Conservation (phyloP, 1,140 invertebrate genomes). For the Temnothorax curvispinosus region DNA sequence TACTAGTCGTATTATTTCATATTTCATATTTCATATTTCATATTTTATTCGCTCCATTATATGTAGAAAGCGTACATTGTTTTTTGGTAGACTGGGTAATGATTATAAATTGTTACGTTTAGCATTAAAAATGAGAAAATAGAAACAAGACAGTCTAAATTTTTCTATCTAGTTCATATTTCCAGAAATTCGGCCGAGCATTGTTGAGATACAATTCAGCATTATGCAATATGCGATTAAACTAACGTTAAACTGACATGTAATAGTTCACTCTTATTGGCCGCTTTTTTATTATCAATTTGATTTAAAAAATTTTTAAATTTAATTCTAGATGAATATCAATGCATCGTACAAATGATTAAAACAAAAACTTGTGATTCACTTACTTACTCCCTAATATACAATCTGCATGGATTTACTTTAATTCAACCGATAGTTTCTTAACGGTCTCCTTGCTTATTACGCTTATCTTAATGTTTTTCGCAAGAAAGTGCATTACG, state of each 20-base stretch:
- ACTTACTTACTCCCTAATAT: slow-evolving; percentile 1
- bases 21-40: background rate
- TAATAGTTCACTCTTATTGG: background rate
- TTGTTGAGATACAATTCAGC: background rate
- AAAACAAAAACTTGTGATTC: background rate
- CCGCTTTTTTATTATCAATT: background rate
- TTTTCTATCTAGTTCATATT: background rate
- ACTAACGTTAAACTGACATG: background rate
- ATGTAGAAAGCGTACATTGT: background rate
- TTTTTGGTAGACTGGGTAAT: background rate
- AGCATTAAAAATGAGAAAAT: background rate
- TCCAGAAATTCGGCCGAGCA: background rate
- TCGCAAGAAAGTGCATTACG: background rate
- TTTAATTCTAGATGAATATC: background rate
- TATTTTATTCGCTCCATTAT: background rate
- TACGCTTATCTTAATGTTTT: slow-evolving; percentile 15
- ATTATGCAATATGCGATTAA: background rate
- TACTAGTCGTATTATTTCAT: background rate
- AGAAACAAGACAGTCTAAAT: background rate
- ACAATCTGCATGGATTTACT: background rate
- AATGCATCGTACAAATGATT: background rate
- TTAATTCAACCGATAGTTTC: background rate
- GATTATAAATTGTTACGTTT: slow-evolving; percentile 6
- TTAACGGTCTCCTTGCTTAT: background rate
- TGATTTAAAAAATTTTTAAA: background rate